Evolutionary conservation across 2,888 invertebrate genomes (phyloP).

Genomic region (Osedax fenrisi): DNA sequence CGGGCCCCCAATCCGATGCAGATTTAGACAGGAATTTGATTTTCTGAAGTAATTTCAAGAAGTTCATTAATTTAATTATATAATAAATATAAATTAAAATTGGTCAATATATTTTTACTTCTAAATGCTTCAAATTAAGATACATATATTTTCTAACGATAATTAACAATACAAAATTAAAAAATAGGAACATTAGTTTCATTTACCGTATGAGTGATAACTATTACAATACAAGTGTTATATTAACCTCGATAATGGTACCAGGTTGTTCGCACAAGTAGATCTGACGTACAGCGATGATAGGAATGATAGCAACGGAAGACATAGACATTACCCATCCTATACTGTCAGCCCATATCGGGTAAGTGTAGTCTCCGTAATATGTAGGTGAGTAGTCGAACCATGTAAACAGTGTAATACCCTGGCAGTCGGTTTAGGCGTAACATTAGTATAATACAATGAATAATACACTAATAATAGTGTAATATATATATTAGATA

Average conservation of each 20-base stretch:
- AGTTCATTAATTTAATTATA: background rate
- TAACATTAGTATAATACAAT: too few species aligned
- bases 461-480: too few species aligned
- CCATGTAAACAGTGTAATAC: conserved; percentile 51
- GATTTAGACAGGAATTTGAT: conserved; percentile 41
- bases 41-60: conserved; percentile 38
- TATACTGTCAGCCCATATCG: conserved; percentile 44
- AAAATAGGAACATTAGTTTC: too few species aligned
- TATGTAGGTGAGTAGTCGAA: conserved; percentile 42
- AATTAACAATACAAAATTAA: too few species aligned
- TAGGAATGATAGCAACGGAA: conserved; percentile 41
- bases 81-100: background rate
- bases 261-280: conserved; percentile 34
- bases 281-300: conserved; percentile 38
- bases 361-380: conserved; percentile 42
- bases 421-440: too few species aligned
- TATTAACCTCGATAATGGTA: conserved; percentile 34
- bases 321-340: conserved; percentile 47
- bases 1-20: conserved; percentile 44
- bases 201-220: too few species aligned
- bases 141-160: too few species aligned
- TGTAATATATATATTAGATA: too few species aligned
- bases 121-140: background rate
- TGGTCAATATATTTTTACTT: background rate
- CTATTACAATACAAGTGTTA: too few species aligned